These are phyloP conservation scores for Trichogramma dendrolimi DNA, from an alignment of 2,888 invertebrate species.

Conservation along the genomic window DNA sequence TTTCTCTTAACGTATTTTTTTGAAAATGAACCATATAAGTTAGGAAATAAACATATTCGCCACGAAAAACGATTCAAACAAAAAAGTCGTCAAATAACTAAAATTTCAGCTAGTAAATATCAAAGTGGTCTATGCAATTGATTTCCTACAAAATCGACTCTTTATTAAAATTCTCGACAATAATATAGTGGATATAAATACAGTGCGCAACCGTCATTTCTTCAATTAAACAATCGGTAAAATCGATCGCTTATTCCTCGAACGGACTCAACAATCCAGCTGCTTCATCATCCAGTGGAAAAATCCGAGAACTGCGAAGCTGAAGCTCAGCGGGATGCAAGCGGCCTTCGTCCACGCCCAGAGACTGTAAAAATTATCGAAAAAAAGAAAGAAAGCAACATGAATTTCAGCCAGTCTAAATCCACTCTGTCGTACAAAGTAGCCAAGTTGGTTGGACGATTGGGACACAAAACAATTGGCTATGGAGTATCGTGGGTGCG, in stretches of 20 bases:
- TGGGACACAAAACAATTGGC: too few relatives aligned
- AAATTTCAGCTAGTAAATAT: slow-evolving; percentile 2
- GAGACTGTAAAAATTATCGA: slow-evolving; percentile 53
- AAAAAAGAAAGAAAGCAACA: too few relatives aligned
- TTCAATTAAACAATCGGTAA: not conserved
- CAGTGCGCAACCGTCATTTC: not conserved
- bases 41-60: too few relatives aligned
- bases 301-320: slow-evolving; percentile 69
- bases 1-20: too few relatives aligned
- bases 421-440: too few relatives aligned
- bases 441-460: too few relatives aligned
- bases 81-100: too few relatives aligned
- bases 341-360: slow-evolving; percentile 76
- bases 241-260: slow-evolving; percentile 28
- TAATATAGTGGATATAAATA: slow-evolving; percentile 7
- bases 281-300: slow-evolving; percentile 77
- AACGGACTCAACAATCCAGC: slow-evolving; percentile 55
- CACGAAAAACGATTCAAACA: too few relatives aligned
- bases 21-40: too few relatives aligned
- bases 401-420: too few relatives aligned
- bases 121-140: slow-evolving; percentile 15
- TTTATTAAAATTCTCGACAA: slow-evolving; percentile 7
- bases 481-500: too few relatives aligned
- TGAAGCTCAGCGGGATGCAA: slow-evolving; percentile 74
- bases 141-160: slow-evolving; percentile 16